Conservation (phyloP, 2,113 vertebrate species). For the Tor tambroides region DNA sequence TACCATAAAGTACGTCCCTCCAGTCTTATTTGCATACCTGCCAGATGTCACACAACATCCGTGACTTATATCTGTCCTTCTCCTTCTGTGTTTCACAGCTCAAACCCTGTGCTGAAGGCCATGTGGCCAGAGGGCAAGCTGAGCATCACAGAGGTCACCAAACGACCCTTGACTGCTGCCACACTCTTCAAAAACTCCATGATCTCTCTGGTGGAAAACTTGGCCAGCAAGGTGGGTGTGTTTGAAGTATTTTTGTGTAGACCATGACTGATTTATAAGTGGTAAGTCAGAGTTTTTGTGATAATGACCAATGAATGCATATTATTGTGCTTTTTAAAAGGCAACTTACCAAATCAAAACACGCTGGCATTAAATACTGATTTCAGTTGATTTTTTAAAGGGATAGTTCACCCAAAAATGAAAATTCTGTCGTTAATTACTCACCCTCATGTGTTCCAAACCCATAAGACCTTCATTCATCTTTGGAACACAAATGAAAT, state of each 20-base stretch:
- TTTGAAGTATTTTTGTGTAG: not conserved
- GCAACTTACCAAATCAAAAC: not conserved
- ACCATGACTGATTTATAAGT: not conserved
- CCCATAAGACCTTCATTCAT: too few relatives aligned
- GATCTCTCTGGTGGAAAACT: slow-evolving; percentile 95
- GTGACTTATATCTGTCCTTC: slow-evolving; percentile 6
- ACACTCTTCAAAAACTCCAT: slow-evolving; percentile 98
- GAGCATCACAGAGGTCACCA: slow-evolving; percentile 97
- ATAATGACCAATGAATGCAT: not conserved
- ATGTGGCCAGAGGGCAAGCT: slow-evolving; percentile 99
- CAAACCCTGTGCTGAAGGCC: slow-evolving; percentile 89
- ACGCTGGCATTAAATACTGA: not conserved
- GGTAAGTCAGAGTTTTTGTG: not conserved
- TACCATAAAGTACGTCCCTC: not conserved
- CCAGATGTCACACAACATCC: not conserved
- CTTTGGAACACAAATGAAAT: too few relatives aligned
- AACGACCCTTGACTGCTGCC: slow-evolving; percentile 91
- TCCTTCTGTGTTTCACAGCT: slow-evolving; percentile 70
- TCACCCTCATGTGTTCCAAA: too few relatives aligned
- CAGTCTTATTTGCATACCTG: slow-evolving; percentile 19
- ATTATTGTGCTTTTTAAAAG: not conserved
- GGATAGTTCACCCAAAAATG: too few relatives aligned
- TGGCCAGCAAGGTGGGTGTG: slow-evolving; percentile 88
- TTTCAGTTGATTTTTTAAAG: not conserved
- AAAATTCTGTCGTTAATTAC: too few relatives aligned